Percentiles rank a stretch among this genome's conserved stretches.
Evolutionary conservation across 2,113 vertebrate genomes (phyloP).

Genomic region (Callopanchax toddi): DNA sequence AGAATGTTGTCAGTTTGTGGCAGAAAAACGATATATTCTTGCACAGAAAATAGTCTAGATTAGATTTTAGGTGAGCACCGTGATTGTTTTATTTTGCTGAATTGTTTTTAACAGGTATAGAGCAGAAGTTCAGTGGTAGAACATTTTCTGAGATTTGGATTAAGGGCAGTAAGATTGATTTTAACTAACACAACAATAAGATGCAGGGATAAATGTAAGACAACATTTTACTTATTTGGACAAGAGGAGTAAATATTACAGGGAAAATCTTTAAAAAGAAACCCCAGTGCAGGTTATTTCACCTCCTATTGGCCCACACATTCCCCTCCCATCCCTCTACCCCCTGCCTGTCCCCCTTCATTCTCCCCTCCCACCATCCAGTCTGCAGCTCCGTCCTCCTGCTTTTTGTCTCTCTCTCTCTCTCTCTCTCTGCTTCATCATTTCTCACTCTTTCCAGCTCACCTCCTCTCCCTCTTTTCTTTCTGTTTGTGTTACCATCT

Average conservation of each 20-base stretch:
- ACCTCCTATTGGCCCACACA: conserved; percentile 50
- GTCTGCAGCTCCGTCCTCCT: conserved; percentile 55
- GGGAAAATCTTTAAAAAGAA: not conserved
- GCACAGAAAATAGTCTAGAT: too few species aligned
- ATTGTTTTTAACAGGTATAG: too few species aligned
- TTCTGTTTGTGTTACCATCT: conserved; percentile 48
- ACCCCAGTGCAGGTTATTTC: conserved; percentile 11
- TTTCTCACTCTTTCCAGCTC: conserved; percentile 55
- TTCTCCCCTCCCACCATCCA: conserved; percentile 64
- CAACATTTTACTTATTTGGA: too few species aligned
- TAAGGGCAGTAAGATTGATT: not conserved
- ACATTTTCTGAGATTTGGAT: not conserved
- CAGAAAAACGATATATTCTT: too few species aligned
- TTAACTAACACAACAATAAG: too few species aligned
- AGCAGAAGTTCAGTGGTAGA: not conserved
- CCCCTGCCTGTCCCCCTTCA: conserved; percentile 22
- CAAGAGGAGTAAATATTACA: not conserved
- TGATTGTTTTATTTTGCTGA: not conserved
- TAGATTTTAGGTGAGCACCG: not conserved
- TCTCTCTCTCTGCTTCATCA: conserved; percentile 53
- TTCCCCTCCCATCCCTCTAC: conserved; percentile 46
- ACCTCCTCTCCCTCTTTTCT: conserved; percentile 58
- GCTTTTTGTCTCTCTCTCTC: conserved; percentile 43
- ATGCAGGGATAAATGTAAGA: not conserved
- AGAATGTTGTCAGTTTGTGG: too few species aligned